phyloP scores from a whole-genome alignment of 35 echinoderm and acorn worm species.

The Ptychodera flava region DNA sequence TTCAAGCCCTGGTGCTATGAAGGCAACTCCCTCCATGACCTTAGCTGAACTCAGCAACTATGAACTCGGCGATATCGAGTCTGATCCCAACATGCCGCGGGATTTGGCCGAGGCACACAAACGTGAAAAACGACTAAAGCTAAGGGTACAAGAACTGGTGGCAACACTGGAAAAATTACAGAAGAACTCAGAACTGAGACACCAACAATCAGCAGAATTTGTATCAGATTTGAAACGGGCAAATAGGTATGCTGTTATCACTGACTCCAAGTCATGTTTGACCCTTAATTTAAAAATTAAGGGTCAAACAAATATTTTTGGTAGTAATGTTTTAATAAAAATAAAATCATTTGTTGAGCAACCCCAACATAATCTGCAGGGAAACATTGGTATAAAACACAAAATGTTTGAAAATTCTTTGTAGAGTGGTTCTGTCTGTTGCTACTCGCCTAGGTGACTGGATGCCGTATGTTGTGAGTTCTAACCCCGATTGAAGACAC shows the following conservation, averaged over 20 bases:
- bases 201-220: conserved; percentile 97
- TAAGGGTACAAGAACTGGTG: conserved; percentile 72
- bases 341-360: too few species aligned
- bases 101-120: conserved; percentile 66
- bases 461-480: too few species aligned
- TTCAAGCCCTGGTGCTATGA: conserved; percentile 27
- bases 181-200: conserved; percentile 95
- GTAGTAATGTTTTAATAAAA: too few species aligned
- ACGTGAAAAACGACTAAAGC: conserved; percentile 78
- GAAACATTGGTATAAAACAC: too few species aligned
- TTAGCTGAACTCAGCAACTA: conserved; percentile 75
- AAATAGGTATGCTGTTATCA: conserved; percentile 62
- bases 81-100: conserved; percentile 54
- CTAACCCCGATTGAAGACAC: too few species aligned
- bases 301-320: too few species aligned
- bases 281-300: too few species aligned
- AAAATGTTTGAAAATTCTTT: too few species aligned
- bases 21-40: conserved; percentile 63
- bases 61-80: conserved; percentile 15
- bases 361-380: too few species aligned
- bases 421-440: too few species aligned
- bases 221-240: conserved; percentile 97
- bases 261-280: too few species aligned
- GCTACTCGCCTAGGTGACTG: too few species aligned
- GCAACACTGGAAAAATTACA: conserved; percentile 91